phyloP scores from a whole-genome alignment of 2,797 vertebrate genomes.

The Micromesistius poutassou region DNA sequence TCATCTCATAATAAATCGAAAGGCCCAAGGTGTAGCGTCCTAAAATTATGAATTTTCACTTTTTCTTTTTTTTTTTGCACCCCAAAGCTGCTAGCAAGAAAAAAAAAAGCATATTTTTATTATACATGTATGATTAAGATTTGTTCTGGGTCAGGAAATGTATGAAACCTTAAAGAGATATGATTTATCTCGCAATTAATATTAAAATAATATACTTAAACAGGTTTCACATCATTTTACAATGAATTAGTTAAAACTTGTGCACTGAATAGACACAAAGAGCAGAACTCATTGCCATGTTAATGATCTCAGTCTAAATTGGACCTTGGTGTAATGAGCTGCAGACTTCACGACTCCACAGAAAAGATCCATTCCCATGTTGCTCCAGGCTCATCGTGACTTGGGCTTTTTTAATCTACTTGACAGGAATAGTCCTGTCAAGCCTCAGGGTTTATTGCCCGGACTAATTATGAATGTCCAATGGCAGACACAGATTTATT shows the following conservation, averaged over 20 bases:
- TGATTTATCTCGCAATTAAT: background rate
- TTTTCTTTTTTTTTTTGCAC: background rate
- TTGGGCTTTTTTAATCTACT: background rate
- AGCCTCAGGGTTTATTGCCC: background rate
- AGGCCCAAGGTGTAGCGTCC: background rate
- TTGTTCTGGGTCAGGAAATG: background rate
- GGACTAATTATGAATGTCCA: slow-evolving; percentile 2
- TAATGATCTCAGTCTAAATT: background rate
- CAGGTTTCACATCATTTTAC: background rate
- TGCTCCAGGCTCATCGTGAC: background rate
- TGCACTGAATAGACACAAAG: background rate
- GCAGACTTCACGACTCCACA: background rate
- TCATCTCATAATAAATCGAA: background rate
- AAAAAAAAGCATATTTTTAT: background rate
- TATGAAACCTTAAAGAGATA: background rate
- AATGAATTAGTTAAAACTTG: background rate
- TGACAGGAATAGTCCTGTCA: background rate
- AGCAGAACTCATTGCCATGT: background rate
- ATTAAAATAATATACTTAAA: background rate
- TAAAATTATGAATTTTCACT: background rate
- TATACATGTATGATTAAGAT: background rate
- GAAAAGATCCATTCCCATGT: background rate
- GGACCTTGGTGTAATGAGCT: background rate
- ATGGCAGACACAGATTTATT: background rate
- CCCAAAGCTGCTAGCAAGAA: no score